Evolutionary conservation across 1,140 invertebrate species (phyloP).

Genomic region (Diorhabda carinulata): DNA sequence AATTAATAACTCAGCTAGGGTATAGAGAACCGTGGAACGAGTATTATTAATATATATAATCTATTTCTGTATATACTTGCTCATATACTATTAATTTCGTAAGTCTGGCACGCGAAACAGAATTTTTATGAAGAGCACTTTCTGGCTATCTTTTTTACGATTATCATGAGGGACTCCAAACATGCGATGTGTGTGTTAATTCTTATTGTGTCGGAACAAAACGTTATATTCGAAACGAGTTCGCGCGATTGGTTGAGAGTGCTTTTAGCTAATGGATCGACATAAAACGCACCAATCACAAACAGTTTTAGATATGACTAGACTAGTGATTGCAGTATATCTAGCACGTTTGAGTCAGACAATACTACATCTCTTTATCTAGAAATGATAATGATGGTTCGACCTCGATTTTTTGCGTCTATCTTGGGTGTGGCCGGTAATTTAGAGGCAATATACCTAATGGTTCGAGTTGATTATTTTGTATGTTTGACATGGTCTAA

Average conservation of each 20-base stretch:
- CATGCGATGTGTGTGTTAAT: slow-evolving; percentile 18
- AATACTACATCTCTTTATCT: slow-evolving; percentile 17
- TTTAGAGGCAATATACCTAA: slow-evolving; percentile 2
- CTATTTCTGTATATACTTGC: background rate
- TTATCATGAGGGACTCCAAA: slow-evolving; percentile 27
- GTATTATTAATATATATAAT: too few species aligned
- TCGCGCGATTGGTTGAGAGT: slow-evolving; percentile 6
- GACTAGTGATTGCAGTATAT: slow-evolving; percentile 3
- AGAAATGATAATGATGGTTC: slow-evolving; percentile 1
- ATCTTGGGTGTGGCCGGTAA: background rate
- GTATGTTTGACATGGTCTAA: slow-evolving; percentile 1
- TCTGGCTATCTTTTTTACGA: slow-evolving; percentile 27
- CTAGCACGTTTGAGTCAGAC: background rate
- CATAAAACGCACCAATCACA: slow-evolving; percentile 17
- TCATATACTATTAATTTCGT: slow-evolving; percentile 27
- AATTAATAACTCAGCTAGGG: too few species aligned
- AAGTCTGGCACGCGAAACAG: slow-evolving; percentile 11
- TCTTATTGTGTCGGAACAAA: slow-evolving; percentile 14
- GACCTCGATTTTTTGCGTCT: background rate
- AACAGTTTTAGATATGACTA: slow-evolving; percentile 14
- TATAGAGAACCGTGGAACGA: too few species aligned
- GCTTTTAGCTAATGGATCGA: slow-evolving; percentile 20
- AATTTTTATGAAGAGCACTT: slow-evolving; percentile 36
- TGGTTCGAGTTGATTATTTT: slow-evolving; percentile 1
- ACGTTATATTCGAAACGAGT: slow-evolving; percentile 8